Base-by-base conservation (phyloP, 2,797 vertebrate species). In the Taenioides sp. region DNA sequence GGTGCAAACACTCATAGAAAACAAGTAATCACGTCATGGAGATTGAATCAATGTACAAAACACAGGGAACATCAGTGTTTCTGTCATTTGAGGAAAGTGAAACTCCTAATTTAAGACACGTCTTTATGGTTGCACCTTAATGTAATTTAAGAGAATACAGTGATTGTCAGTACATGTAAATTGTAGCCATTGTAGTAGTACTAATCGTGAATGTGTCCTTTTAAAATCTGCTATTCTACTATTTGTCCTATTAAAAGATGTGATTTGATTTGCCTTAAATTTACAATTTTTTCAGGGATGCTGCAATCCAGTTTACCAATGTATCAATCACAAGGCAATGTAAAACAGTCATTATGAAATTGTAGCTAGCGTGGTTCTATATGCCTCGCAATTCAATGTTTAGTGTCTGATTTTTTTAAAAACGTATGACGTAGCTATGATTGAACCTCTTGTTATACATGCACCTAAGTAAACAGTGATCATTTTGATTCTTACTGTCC, bases 1-100 rank as follows among this genome's bases (percentile, higher is more conserved):
- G 89, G 98, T 99, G 63, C 98, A 99, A 94, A 98, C 95, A 0
- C 95, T 99, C 79, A 98, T 99, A 0, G 97, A 99, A 89, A 99
- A 99, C 94, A 98, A 99, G 89, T 99, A 93, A 37, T 10, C 1
- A 2, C 9, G 9, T 37, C 34, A 37, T 37, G 34, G 34, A 37
- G 9, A 97, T 65, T 67, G 62, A 66, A 40, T 64, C 52, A 22
- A 4, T 28, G 4, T 37, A n/a, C 34, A 37, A 43, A 16, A 65
- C 0, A 49, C 3, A 23, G 14, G 22, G 14, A 37, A 37, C 61
- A 12, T 22, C 10, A 71, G 74, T 22, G 63, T 55, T 76, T 59
- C 75, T 72, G 69, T 78, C 64, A 63, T 40, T 61, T 14, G 14
- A 64, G n/a, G 22, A 67, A 47, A 66, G 14, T 63, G 62, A 47